phyloP scores from a whole-genome alignment of 2,113 vertebrate species.

The Shinisaurus crocodilurus region DNA sequence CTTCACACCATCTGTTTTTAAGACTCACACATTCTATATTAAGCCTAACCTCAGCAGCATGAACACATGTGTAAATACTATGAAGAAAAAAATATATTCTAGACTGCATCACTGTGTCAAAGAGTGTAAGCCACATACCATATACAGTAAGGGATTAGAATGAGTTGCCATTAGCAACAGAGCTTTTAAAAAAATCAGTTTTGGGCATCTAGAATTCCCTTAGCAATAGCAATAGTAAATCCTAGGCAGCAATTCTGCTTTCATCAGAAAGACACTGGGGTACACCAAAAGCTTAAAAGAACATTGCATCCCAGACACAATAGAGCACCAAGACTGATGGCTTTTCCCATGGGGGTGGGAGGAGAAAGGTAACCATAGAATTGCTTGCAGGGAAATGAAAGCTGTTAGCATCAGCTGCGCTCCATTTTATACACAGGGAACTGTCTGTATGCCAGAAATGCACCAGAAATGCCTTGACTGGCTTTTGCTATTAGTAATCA shows the following conservation, averaged over 20 bases:
- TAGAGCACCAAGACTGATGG: constrained; percentile 1
- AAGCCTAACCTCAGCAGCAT: background rate
- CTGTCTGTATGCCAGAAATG: background rate
- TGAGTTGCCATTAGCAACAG: constrained; percentile 68
- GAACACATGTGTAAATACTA: constrained; percentile 5
- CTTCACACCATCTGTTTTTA: background rate
- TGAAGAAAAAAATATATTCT: constrained; percentile 6
- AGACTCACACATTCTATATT: background rate
- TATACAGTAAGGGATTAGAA: constrained; percentile 60
- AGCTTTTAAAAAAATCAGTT: constrained; percentile 51
- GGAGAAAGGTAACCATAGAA: background rate
- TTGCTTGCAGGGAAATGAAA: constrained; percentile 16
- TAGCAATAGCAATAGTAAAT: background rate
- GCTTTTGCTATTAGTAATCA: constrained; percentile 6
- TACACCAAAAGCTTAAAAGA: constrained; percentile 33
- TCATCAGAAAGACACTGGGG: constrained; percentile 42
- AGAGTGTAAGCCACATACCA: constrained; percentile 46
- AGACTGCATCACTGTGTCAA: background rate
- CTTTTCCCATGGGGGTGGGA: background rate
- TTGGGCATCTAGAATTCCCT: constrained; percentile 40
- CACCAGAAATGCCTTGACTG: background rate
- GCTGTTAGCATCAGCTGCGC: background rate
- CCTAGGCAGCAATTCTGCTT: constrained; percentile 43
- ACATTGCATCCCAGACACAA: constrained; percentile 33
- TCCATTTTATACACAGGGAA: background rate